Percentiles rank a stretch among this genome's conserved stretches.
Evolutionary conservation across 2,888 invertebrate species (phyloP).

Genomic region (Stenchaetothrips biformis): DNA sequence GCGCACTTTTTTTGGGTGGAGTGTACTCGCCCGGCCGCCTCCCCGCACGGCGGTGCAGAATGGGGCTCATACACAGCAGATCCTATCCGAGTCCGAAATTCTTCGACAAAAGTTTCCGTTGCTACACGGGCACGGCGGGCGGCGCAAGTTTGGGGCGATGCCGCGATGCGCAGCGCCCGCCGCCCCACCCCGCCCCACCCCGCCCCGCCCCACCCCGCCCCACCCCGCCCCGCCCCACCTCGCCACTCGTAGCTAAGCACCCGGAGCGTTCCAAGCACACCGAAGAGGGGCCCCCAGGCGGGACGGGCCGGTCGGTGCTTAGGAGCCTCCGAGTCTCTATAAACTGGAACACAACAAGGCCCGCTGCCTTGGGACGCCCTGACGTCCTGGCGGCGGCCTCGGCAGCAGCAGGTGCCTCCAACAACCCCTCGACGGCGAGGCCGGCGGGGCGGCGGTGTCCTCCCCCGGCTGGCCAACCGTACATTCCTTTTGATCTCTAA

Average conservation of each 20-base stretch:
- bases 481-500: too few relatives aligned
- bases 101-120: background rate
- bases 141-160: background rate
- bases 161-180: background rate
- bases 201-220: background rate
- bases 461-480: too few relatives aligned
- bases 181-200: background rate
- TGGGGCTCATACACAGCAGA: too few relatives aligned
- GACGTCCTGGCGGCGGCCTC: too few relatives aligned
- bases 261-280: background rate
- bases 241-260: background rate
- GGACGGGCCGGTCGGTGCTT: background rate
- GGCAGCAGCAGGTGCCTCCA: too few relatives aligned
- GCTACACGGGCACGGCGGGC: background rate
- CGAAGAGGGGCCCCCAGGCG: background rate
- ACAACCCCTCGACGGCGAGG: too few relatives aligned
- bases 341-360: background rate
- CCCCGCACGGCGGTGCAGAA: too few relatives aligned
- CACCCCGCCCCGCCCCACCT: background rate
- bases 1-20: too few relatives aligned
- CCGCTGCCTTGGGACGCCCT: too few relatives aligned
- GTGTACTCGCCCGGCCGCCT: too few relatives aligned
- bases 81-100: background rate
- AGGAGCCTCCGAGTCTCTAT: background rate
- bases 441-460: too few relatives aligned